These are phyloP conservation scores for Ispidina lecontei DNA, from an alignment of 2,797 vertebrate species.

Conservation along the genomic window DNA sequence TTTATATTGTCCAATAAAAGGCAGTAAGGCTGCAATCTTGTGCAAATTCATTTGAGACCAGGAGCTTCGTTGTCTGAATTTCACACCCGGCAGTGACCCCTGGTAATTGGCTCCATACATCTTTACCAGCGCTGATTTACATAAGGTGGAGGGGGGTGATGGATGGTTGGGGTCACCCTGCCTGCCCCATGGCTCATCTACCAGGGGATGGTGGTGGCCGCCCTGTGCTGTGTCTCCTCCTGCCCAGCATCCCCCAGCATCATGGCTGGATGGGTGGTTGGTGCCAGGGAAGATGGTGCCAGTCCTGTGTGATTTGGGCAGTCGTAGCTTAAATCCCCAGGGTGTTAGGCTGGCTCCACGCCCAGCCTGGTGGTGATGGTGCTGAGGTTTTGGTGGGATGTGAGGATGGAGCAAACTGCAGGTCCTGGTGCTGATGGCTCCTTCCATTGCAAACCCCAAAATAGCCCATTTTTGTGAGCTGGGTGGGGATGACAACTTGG, in stretches of 20 bases:
- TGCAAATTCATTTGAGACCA: conserved; percentile 3
- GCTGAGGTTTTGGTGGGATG: not conserved
- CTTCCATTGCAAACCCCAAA: accelerated
- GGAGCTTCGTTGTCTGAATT: conserved; percentile 26
- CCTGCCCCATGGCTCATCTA: not conserved
- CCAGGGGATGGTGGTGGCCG: not conserved
- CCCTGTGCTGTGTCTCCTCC: accelerated
- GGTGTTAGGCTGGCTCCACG: accelerated
- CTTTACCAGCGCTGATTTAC: conserved; percentile 72
- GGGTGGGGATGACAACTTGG: accelerated
- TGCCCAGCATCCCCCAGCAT: accelerated
- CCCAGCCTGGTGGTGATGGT: accelerated
- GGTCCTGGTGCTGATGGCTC: accelerated
- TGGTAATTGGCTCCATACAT: conserved; percentile 77
- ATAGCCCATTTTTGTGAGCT: not conserved
- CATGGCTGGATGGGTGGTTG: accelerated
- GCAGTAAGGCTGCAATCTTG: conserved; percentile 48
- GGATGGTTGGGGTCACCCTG: conserved; percentile 31
- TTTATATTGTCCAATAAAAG: conserved; percentile 70
- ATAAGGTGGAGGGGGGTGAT: conserved; percentile 39
- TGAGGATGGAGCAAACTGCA: not conserved
- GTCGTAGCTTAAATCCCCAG: accelerated
- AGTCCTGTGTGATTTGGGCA: accelerated
- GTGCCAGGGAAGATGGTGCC: not conserved
- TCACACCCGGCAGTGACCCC: conserved; percentile 51